Percentiles rank a stretch among this genome's conserved stretches.
Evolutionary conservation across 2,797 vertebrate genomes (phyloP).

Genomic region (Tadarida brasiliensis): DNA sequence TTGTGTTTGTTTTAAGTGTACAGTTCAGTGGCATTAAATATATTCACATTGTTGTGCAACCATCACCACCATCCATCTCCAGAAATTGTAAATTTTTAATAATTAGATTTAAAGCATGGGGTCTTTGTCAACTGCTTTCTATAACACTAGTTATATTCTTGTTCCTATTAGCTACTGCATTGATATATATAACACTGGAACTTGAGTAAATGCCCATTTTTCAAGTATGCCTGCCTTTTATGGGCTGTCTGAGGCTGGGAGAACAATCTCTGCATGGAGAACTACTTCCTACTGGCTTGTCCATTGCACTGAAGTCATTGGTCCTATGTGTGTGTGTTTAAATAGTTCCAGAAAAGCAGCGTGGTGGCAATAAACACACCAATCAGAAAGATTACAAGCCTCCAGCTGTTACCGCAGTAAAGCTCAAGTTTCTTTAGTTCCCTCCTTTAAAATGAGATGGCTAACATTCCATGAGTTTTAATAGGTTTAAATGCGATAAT

Average conservation of each 20-base stretch:
- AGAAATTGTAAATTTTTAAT: neutral
- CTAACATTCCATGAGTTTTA: neutral
- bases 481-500: neutral
- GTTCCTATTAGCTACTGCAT: neutral
- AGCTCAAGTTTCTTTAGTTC: conserved; percentile 31
- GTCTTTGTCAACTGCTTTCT: conserved; percentile 38
- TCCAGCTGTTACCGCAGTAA: neutral
- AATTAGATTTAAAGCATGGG: conserved; percentile 23
- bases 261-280: neutral
- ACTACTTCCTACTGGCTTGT: neutral
- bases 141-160: neutral
- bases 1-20: neutral
- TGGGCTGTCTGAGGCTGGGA: neutral
- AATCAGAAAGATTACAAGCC: neutral
- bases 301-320: neutral
- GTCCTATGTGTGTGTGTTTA: neutral
- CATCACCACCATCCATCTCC: too few relatives aligned
- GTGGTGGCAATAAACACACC: neutral
- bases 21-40: too few relatives aligned
- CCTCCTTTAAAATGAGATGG: conserved; percentile 1
- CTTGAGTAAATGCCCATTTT: conserved; percentile 29
- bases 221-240: neutral
- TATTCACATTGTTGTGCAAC: too few relatives aligned
- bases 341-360: neutral
- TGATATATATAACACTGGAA: neutral